Evolutionary conservation across 2,797 vertebrate species (phyloP).

Genomic region (Malacoraja senta): DNA sequence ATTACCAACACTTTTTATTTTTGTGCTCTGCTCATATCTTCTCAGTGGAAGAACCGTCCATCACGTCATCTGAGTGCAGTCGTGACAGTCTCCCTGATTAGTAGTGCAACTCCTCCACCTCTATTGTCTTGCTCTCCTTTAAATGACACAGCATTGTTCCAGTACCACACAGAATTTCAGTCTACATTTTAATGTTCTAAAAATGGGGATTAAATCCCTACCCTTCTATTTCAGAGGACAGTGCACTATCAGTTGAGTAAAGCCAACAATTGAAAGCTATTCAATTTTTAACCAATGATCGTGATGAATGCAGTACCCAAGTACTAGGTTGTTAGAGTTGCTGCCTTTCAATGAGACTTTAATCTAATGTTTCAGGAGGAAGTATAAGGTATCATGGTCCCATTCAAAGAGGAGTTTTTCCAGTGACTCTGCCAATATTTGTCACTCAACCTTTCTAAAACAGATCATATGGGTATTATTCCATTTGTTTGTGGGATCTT

Average conservation of each 20-base stretch:
- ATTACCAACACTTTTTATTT: too few relatives aligned
- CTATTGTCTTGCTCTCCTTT: too few relatives aligned
- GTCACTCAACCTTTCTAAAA: neutral
- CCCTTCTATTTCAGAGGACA: neutral
- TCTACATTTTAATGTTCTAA: neutral
- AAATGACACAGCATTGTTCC: neutral
- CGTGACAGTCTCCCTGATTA: too few relatives aligned
- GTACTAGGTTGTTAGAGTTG: neutral
- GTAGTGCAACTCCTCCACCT: too few relatives aligned
- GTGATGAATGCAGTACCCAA: neutral
- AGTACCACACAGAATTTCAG: neutral
- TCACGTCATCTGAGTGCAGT: too few relatives aligned
- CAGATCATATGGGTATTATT: neutral
- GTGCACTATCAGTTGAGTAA: neutral
- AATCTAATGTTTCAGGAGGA: neutral
- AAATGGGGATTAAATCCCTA: neutral
- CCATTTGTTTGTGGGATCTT: neutral
- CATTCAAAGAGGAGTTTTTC: neutral
- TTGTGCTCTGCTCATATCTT: too few relatives aligned
- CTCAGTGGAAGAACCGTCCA: too few relatives aligned
- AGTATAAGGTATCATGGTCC: neutral
- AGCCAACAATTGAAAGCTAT: neutral
- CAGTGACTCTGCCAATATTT: neutral
- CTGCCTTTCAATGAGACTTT: neutral
- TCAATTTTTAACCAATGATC: neutral